Evolutionary conservation across 2,113 vertebrate genomes (phyloP), one percentile per base, ranked within the genome.

Genomic region (Neoarius graeffei): DNA sequence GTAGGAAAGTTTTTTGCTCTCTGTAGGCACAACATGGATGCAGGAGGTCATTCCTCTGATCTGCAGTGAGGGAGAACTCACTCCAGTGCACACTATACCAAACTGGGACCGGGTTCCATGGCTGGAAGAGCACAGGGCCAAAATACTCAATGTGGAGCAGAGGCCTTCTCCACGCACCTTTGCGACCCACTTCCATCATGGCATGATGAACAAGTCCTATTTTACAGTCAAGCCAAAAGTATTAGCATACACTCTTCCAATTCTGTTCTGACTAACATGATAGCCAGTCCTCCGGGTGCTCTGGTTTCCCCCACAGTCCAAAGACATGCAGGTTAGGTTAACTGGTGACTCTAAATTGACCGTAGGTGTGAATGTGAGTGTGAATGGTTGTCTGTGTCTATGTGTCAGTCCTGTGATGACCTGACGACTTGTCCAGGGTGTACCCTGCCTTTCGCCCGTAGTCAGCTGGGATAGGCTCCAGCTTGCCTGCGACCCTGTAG

Each of bases 61-160:
- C 76, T 3, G 87, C 74, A 96, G 92, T n/a, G 92, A 91, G 17
- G 95, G 95, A 3, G 95, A 96, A 86, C 89, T 92, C 19, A 83
- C 92, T 5, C 87, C 93, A 0, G 91, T 96, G 5, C 92, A 92
- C 85, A 93, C 89, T 4, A 50, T 94, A 7, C 94, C 89, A 4
- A 95, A 94, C 92, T 95, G 95, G 94, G 92, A 94, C 62, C 91
- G 95, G 10, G 93, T 94, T 30, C 95, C 95, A 27, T 96, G 94
- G 94, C 74, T 96, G 87, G 95, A 96, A 89, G 91, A 91, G n/a
- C 17, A 25, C 0, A 81, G 79, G 2, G 87, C 91, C 11, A 23
- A 8, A 0, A 0, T 1, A 1, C 90, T 95, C 1, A 92, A 93
- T 56, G 87, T 96, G 5, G 94, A 95, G 5, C 48, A 94, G 35